Evolutionary conservation across 2,888 invertebrate species (phyloP), one percentile per base, ranked within the genome.

Genomic region (Anthophora plumipes): DNA sequence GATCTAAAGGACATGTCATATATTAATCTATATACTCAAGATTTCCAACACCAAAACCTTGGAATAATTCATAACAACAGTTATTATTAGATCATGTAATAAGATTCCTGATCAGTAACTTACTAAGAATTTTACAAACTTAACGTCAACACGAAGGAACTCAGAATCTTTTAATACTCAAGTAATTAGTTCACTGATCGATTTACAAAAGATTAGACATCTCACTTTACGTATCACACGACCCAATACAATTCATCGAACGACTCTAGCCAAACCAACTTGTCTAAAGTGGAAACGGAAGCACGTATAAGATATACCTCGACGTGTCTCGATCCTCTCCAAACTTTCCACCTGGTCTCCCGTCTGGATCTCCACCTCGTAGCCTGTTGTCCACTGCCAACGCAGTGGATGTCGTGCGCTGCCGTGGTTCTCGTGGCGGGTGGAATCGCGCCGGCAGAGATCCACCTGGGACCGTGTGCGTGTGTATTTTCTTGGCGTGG

Each of bases 301-400:
- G 11, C 48, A 37, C 14, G 12, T 39, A 17, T 57, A 22, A 20
- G 8, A 17, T 39, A 37, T 84, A 84, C 81, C 84, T 84, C 25
- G 69, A 76, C 52, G 67, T 25, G 31, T 66, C 43, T 73, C 41
- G 52, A 64, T 14, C 77, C 69, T 68, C 52, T 67, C 63, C 66
- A 55, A 68, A 50, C 73, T 41, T 77, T 79, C 85, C 79, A 85
- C 85, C 77, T 79, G 57, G 70, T 70, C 69, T 80, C 69, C 54
- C 82, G 55, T 20, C 77, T 75, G 52, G 68, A 76, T 82, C 66
- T 82, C 71, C 68, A 82, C 75, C 79, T 72, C 72, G 75, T 73
- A 57, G 60, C 48, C 76, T 77, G 46, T 57, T 39, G 78, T 85
- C 71, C 77, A 85, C 83, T 79, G 85, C 78, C 70, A 20, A 81